Percentiles rank a stretch among this genome's conserved stretches.
Conservation (phyloP, 2,797 vertebrate species). For the Molossus molossus region DNA sequence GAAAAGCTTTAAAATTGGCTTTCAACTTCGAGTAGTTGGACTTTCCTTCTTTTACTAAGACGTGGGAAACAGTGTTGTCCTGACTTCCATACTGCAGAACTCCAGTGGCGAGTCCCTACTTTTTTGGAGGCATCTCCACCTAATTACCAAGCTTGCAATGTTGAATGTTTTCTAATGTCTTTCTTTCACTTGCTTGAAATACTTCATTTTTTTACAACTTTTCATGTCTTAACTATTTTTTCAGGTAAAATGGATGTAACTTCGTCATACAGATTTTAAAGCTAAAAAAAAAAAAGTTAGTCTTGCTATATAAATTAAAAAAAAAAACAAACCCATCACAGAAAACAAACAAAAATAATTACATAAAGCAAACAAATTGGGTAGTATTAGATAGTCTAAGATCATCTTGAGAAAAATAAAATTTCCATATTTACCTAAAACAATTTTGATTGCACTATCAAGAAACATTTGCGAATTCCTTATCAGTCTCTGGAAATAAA, state of each 20-base stretch:
- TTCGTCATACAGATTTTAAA: background rate
- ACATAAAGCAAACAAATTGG: background rate
- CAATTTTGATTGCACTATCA: background rate
- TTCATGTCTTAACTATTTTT: background rate
- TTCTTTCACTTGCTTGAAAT: conserved; percentile 10
- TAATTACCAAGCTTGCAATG: background rate
- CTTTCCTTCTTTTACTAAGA: conserved; percentile 41
- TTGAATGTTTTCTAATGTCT: background rate
- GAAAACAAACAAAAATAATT: background rate
- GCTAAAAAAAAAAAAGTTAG: background rate
- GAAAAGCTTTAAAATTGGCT: conserved; percentile 50
- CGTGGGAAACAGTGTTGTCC: conserved; percentile 29
- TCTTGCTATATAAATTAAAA: background rate
- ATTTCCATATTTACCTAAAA: background rate
- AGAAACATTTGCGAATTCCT: background rate
- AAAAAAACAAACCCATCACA: background rate
- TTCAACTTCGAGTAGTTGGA: conserved; percentile 45
- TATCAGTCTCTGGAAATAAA: background rate
- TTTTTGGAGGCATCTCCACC: background rate
- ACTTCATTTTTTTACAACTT: background rate
- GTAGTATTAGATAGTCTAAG: background rate
- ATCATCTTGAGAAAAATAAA: conserved; percentile 9
- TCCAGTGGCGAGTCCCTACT: background rate
- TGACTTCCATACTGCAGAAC: background rate
- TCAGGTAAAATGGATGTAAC: background rate